Evolutionary conservation across 1,140 invertebrate species (phyloP), one percentile per base, ranked within the genome.

Genomic region (Rhizoglyphus robini): DNA sequence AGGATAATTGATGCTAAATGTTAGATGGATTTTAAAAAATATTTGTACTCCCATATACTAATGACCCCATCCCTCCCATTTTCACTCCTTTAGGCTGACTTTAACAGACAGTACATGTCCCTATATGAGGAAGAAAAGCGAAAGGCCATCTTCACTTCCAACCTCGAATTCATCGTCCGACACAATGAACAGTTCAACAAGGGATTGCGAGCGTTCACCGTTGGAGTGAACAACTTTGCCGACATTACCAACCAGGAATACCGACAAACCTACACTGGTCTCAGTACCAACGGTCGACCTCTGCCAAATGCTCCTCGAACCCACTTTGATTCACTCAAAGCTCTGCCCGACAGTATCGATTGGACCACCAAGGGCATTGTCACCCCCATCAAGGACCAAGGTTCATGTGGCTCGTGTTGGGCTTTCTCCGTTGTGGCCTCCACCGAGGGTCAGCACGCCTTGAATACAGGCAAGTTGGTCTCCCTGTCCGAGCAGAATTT

Each of bases 371-470:
- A 86, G 67, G 90, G 90, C 49, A 88, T 87, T 68, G 90, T 97
- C 29, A 96, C 92, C 30, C 80, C 79, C 1, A 81, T 96, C 47
- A 96, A 96, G 77, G 85, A 96, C 80, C 92, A 96, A 80, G 88
- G 61, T 29, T 13, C 47, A 65, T 67, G 25, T 34, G 30, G 30
- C 29, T 2, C 2, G 2, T 76, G 67, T 51, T 68, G 67, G 67
- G 65, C 67, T 23, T 67, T 68, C 29, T 63, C 8, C 61, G 65
- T 58, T 94, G 88, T 29, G n/a, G n/a, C n/a, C n/a, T n/a, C n/a
- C n/a, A n/a, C n/a, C n/a, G n/a, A n/a, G n/a, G n/a, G n/a, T n/a
- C 93, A 97, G 76, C 86, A 95, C 75, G 95, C 87, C 78, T 83
- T 91, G 67, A 84, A 87, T 74, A 84, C 81, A 36, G 87, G 87